phyloP scores from a whole-genome alignment of 2,113 vertebrate species.

The Chunga burmeisteri region DNA sequence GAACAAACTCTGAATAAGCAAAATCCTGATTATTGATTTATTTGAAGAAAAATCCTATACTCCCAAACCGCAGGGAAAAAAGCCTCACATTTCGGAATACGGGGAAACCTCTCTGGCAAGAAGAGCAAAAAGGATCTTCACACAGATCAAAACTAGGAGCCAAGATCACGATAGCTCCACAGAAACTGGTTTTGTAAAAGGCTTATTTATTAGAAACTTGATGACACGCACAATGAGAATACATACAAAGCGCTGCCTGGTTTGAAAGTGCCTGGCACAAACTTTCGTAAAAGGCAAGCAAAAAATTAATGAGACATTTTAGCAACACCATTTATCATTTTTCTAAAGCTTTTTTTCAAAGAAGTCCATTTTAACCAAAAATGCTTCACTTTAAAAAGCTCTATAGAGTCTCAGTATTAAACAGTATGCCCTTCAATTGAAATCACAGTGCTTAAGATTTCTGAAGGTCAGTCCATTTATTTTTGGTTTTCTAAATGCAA shows the following conservation, averaged over 20 bases:
- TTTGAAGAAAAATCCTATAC: not conserved
- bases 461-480: conserved; percentile 13
- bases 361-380: not conserved
- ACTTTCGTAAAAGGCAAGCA: not conserved
- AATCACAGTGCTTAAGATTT: not conserved
- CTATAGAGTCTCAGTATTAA: not conserved
- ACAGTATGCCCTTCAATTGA: not conserved
- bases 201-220: not conserved
- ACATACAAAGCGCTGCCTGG: not conserved
- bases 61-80: not conserved
- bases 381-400: not conserved
- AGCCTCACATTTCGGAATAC: not conserved
- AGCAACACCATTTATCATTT: conserved; percentile 33
- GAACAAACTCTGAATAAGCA: not conserved
- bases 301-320: conserved; percentile 45
- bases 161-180: accelerated
- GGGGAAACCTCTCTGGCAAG: not conserved
- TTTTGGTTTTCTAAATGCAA: not conserved
- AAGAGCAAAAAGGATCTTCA: not conserved
- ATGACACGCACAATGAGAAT: not conserved
- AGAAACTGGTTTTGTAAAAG: not conserved
- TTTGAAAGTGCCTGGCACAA: not conserved
- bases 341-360: not conserved
- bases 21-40: not conserved
- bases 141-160: not conserved